phyloP scores from a whole-genome alignment of 1,140 invertebrate species.

The Achatina immaculata region DNA sequence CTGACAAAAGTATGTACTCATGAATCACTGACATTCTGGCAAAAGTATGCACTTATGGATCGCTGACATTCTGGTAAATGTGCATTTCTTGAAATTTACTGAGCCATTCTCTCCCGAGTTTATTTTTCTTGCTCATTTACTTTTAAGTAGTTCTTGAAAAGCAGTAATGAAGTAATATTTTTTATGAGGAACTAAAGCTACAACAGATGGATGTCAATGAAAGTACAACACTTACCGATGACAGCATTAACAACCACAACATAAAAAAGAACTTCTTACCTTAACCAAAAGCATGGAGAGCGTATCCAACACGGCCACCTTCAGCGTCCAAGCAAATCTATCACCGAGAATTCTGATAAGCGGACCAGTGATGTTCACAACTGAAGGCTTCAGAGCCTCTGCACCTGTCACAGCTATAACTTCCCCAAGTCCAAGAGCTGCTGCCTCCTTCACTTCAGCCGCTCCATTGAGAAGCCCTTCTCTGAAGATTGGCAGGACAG shows the following conservation, averaged over 20 bases:
- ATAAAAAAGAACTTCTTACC: slow-evolving; percentile 46
- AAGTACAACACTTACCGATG: too few relatives aligned
- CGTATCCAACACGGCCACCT: slow-evolving; percentile 95
- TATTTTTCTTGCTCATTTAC: too few relatives aligned
- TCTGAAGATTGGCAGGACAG: slow-evolving; percentile 93
- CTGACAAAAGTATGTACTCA: too few relatives aligned
- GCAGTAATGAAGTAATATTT: not conserved
- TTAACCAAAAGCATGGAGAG: slow-evolving; percentile 87
- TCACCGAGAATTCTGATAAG: slow-evolving; percentile 97
- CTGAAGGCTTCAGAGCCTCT: slow-evolving; percentile 89
- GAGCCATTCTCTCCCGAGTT: too few relatives aligned
- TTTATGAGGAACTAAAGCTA: too few relatives aligned
- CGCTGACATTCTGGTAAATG: too few relatives aligned
- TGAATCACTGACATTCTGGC: too few relatives aligned
- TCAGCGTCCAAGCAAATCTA: slow-evolving; percentile 91
- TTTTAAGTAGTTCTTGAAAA: too few relatives aligned
- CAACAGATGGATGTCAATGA: too few relatives aligned
- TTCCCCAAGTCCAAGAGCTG: slow-evolving; percentile 93
- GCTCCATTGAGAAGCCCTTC: slow-evolving; percentile 95
- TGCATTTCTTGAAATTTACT: too few relatives aligned
- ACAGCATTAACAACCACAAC: not conserved
- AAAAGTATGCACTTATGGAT: too few relatives aligned
- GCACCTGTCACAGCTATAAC: slow-evolving; percentile 85
- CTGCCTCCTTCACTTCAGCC: slow-evolving; percentile 94
- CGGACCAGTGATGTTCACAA: slow-evolving; percentile 96